Base-by-base conservation (phyloP, 2,888 invertebrate genomes). In the Campaea margaritaria region DNA sequence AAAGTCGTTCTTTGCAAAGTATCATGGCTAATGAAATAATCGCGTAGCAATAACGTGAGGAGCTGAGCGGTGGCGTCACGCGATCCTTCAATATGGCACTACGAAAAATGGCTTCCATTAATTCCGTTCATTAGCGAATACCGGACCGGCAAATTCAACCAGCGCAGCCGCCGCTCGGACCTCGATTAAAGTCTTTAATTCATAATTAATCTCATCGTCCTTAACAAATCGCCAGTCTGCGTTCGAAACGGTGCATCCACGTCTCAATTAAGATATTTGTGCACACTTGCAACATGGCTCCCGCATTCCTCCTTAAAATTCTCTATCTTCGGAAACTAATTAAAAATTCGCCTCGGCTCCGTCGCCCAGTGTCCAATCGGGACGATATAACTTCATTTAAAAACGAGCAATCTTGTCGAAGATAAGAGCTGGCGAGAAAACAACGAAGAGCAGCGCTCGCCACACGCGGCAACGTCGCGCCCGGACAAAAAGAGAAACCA, bases 351-450 rank as follows among this genome's bases (percentile, higher is more conserved):
- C 89, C 78, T 86, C 89, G 87, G 86, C 89, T 86, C 79, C 85
- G 78, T 85, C 78, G 85, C 79, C 81, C 81, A 83, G 79, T 88
- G 89, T 88, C 88, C 88, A 90, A 90, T 88, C 91, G 89, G 78
- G 85, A 81, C 87, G 87, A 88, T 92, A 91, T 92, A 91, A 91
- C 92, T 92, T 92, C 89, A 92, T 92, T 91, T 91, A 90, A 90
- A 92, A 89, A 91, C 87, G 89, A 89, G 89, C 89, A 89, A 91
- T 91, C 91, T 91, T 91, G 91, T 90, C 84, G 76, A 80, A 89
- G 91, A 91, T 91, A 91, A 92, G 87, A 72, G 75, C 84, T 87
- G 87, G 87, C 81, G 89, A 90, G 91, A 90, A 90, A 91, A 91
- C 91, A 90, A 91, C 91, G 88, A 91, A 90, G 87, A 91, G 85